Evolutionary conservation across 2,888 invertebrate species (phyloP), one percentile per base, ranked within the genome.

Genomic region (Anthrax anthrax): DNA sequence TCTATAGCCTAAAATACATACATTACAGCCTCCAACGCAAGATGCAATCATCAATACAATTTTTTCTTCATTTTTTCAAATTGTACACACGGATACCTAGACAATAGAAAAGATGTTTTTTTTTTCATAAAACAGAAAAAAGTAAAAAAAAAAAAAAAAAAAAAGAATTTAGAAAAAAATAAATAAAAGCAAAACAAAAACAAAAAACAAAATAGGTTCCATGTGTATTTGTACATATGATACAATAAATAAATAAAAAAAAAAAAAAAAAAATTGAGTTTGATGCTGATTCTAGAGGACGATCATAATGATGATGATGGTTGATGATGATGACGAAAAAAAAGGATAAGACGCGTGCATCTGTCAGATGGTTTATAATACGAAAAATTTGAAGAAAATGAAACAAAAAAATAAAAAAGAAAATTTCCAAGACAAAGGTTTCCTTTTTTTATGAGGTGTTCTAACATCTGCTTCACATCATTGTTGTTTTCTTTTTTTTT

Each of bases 301-400:
- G 23, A 6, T 8, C 23, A 23, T 23, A 8, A 23, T 23, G 23
- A 23, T 23, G 23, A 23, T 23, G 23, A 23, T 23, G n/a, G n/a
- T n/a, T n/a, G 23, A 23, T 23, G 23, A 23, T 23, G 23, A 36
- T 36, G 16, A n/a, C 36, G n/a, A 36, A 12, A 4, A 32, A 32
- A 32, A 32, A 32, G 29, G 29, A 32, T 32, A 32, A 32, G 29
- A 36, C 46, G 48, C 44, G 48, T 48, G 48, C 45, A 48, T 48
- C 48, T 48, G 48, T 43, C 48, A 36, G 32, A 39, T 39, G 47
- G 38, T 43, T 34, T 37, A 18, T 23, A 8, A 23, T 19, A 16
- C 19, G n/a, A 32, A 32, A 32, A 27, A 27, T 27, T 27, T 27
- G 23, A 9, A 27, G 8, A 27, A 27, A 27, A 27, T 6, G n/a